A percentile compares a stretch with the other conserved stretches of the same genome.
Evolutionary conservation across 2,113 vertebrate species (phyloP).

Genomic region (Daubentonia madagascariensis): DNA sequence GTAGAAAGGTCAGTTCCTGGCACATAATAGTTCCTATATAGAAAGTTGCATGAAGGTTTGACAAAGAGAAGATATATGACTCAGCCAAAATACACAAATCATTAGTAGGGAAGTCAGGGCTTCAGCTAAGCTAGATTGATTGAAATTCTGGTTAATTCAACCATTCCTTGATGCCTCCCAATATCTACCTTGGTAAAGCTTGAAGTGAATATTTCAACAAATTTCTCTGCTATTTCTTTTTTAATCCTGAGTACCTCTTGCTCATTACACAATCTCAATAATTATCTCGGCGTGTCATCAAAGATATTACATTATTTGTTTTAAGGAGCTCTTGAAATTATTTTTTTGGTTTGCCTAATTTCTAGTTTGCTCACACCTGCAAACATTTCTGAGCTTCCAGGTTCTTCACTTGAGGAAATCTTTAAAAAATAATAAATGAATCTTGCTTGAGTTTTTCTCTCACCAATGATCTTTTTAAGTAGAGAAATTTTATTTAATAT

Average conservation of each 20-base stretch:
- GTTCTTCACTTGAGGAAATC: neutral
- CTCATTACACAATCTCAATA: constrained; percentile 1
- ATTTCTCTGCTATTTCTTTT: constrained; percentile 31
- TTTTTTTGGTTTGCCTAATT: constrained; percentile 20
- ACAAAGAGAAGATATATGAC: neutral
- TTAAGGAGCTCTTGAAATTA: constrained; percentile 33
- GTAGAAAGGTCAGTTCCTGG: neutral
- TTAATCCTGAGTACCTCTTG: neutral
- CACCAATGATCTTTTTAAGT: neutral
- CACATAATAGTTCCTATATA: neutral
- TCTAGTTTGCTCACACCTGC: constrained; percentile 40
- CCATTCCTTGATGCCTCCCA: neutral
- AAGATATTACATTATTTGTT: neutral
- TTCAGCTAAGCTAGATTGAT: neutral
- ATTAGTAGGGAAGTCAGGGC: neutral
- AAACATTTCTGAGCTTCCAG: constrained; percentile 1
- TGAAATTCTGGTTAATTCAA: constrained; percentile 30
- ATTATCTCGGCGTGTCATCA: constrained; percentile 28
- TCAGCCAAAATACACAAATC: neutral
- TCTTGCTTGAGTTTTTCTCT: constrained; percentile 6
- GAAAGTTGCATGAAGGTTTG: neutral
- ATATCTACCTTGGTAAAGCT: neutral
- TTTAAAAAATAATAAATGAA: neutral
- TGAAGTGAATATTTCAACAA: constrained; percentile 21
- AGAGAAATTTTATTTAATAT: constrained; percentile 39